Base-by-base conservation (phyloP, 2,888 invertebrate species). In the Timema podura region DNA sequence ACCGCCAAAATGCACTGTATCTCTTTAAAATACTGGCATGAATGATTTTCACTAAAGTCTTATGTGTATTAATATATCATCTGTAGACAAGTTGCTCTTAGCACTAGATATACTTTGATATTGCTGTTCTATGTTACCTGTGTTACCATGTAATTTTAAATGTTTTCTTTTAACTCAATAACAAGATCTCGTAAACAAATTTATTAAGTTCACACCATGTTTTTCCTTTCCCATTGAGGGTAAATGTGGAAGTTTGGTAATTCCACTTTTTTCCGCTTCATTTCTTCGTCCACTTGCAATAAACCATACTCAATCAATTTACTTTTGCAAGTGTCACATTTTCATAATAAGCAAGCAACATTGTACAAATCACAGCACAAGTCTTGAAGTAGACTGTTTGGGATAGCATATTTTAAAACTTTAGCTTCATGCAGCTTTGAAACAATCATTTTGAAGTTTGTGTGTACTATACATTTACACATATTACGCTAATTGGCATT, bases 291-390 rank as follows among this genome's bases (percentile, higher is more conserved):
- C 30, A 16, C 57, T 6, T 54, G 15, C n/a, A 15, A 11, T 54
- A 54, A 54, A 54, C 16, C 16, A 16, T 54, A 54, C 16, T 10
- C 57, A 13, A n/a, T 57, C 8, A 7, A 13, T 57, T 57, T 57
- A n/a, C 15, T 11, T 57, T 57, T 57, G 30, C n/a, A 57, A 13
- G n/a, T 30, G 30, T 15, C 16, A 57, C 57, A 57, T 57, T 57
- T 57, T 8, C 57, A 5, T 6, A 57, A 57, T 9, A 7, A 57
- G 57, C 57, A 57, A n/a, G 9, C 13, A 9, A 13, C 57, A n/a
- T 57, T 57, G 57, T 57, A 57, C 13, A 57, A 15, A 57, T 57
- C 57, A 57, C 57, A 57, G 15, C 57, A 57, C 57, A 13, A 57
- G 13, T 15, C 9, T 8, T 54, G 15, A 6, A n/a, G 8, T 57